Evolutionary conservation across 2,113 vertebrate species (phyloP), one percentile per base, ranked within the genome.

Genomic region (Uria aalge): DNA sequence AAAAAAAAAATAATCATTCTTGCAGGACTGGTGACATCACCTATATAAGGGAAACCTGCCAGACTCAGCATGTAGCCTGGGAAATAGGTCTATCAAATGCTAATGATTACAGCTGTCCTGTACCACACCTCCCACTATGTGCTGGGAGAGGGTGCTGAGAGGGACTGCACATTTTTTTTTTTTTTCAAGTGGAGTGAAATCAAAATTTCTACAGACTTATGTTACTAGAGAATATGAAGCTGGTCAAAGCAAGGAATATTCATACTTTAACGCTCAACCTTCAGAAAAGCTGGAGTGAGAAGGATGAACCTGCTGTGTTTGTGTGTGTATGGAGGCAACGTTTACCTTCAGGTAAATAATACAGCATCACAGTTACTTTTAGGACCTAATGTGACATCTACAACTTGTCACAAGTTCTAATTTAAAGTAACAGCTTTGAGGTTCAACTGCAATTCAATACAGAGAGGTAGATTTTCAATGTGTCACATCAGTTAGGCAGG

Each of bases 301-400:
- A 56, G 38, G 24, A 29, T 5, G 8, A 40, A 34, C 6, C 9
- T 6, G 32, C 17, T 75, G 8, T 21, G 22, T 48, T 8, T 66
- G 1, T 4, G 11, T 15, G 18, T 19, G 22, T 17, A 38, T 4
- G 27, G 55, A 68, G 23, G 8, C 30, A 32, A 1, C 0, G 4
- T 3, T 45, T 59, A 56, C 21, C 50, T 27, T 16, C 75, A 47
- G 29, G 45, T 32, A 38, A 32, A 74, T 11, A 55, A 67, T 14
- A 29, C 30, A 38, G 5, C 30, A 34, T 3, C 59, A 40, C 22
- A 27, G 30, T 11, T 27, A 53, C 45, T 69, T 32, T 55, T 41
- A 50, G 15, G 16, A 22, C 16, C 12, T 36, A 40, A 17, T 5
- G 14, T 27, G 24, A 68, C 64, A 23, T 45, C 79, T 79, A n/a